These are phyloP conservation scores for Grammomys surdaster DNA, from an alignment of 2,113 vertebrate genomes.

Conservation along the genomic window DNA sequence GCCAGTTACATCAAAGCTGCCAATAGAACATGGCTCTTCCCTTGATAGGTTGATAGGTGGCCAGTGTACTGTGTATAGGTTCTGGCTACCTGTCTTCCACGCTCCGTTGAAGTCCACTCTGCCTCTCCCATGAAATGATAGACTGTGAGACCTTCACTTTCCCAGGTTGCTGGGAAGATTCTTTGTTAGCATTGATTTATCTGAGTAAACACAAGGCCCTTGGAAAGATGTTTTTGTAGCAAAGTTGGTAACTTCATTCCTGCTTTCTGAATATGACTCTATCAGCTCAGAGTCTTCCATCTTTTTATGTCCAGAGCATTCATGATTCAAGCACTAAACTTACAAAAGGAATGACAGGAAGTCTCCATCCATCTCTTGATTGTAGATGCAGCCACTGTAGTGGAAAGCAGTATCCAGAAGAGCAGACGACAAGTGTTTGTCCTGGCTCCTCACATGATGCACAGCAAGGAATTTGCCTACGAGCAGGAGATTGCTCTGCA, in stretches of 20 bases:
- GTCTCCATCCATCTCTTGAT: not conserved
- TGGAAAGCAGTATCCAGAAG: conserved; percentile 84
- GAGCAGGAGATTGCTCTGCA: conserved; percentile 87
- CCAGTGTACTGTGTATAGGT: not conserved
- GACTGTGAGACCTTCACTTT: not conserved
- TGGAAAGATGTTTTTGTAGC: not conserved
- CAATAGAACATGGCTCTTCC: not conserved
- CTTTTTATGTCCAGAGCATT: not conserved
- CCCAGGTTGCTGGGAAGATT: not conserved
- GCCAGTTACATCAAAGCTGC: not conserved
- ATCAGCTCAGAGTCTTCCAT: not conserved
- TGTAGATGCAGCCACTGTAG: conserved; percentile 80
- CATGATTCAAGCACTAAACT: not conserved
- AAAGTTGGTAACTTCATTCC: not conserved
- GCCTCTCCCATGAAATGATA: rapidly evolving
- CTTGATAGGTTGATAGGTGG: not conserved
- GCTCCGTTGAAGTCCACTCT: not conserved
- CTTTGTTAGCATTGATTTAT: not conserved
- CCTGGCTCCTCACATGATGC: conserved; percentile 71
- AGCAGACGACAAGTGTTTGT: conserved; percentile 87
- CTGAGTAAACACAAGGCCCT: not conserved
- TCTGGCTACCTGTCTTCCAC: too few species aligned
- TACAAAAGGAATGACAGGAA: not conserved
- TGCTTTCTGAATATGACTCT: not conserved
- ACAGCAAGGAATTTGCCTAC: conserved; percentile 75